These are phyloP conservation scores for Apogon hyalosoma DNA, from an alignment of 2,797 vertebrate species.

Conservation along the genomic window DNA sequence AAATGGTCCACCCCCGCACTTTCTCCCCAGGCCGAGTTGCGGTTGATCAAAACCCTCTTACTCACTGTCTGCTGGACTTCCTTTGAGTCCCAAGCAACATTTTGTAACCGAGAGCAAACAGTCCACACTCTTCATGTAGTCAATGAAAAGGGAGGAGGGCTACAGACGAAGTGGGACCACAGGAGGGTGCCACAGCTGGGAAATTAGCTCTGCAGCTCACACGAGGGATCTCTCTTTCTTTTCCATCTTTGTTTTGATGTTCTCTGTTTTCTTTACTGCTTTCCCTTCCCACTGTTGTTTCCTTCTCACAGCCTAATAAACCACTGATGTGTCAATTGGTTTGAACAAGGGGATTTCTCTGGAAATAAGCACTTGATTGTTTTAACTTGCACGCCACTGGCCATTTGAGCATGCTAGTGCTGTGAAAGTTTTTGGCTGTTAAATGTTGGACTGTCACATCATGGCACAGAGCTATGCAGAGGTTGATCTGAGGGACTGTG, in stretches of 20 bases:
- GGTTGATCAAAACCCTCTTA: conserved; percentile 72
- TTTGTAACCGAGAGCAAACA: conserved; percentile 27
- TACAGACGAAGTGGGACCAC: conserved; percentile 23
- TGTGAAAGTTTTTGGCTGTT: conserved; percentile 27
- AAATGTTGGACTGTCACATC: conserved; percentile 27
- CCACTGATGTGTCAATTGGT: conserved; percentile 16
- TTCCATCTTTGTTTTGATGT: not conserved
- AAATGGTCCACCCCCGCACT: conserved; percentile 53
- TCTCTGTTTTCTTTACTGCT: conserved; percentile 38
- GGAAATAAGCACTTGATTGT: conserved; percentile 19
- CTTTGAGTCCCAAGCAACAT: conserved; percentile 52
- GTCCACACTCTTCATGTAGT: conserved; percentile 34
- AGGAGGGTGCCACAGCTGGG: conserved; percentile 54
- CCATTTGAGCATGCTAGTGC: conserved; percentile 14
- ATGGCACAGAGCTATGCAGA: conserved; percentile 30
- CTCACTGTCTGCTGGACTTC: conserved; percentile 80
- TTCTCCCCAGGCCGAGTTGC: conserved; percentile 50
- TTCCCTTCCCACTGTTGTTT: conserved; percentile 35
- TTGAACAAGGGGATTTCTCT: conserved; percentile 22
- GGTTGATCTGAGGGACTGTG: conserved; percentile 30
- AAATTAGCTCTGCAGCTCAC: conserved; percentile 35
- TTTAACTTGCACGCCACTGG: conserved; percentile 17
- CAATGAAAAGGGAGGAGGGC: conserved; percentile 20
- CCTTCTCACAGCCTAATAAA: conserved; percentile 31
- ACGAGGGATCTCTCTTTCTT: conserved; percentile 18